Conservation (phyloP, 2,113 vertebrate species). For the Sakesphorus luctuosus region DNA sequence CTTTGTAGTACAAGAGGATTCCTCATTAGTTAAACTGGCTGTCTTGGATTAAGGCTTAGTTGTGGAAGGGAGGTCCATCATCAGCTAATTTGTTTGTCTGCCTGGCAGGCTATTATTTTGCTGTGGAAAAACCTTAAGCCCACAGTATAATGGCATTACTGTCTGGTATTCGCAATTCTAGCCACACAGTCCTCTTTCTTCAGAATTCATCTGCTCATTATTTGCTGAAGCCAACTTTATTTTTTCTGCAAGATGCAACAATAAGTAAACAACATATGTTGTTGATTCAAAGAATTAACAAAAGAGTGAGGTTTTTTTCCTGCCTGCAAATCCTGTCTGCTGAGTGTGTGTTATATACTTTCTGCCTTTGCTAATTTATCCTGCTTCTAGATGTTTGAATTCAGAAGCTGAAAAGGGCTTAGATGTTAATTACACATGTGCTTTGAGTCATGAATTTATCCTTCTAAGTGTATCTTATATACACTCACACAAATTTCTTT, state of each 20-base stretch:
- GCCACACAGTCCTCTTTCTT: conserved; percentile 9
- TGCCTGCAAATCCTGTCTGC: neutral
- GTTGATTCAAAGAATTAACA: conserved; percentile 57
- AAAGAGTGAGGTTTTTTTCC: neutral
- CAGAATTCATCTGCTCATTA: conserved; percentile 63
- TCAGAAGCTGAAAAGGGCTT: conserved; percentile 38
- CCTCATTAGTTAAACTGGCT: conserved; percentile 29
- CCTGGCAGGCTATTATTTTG: conserved; percentile 48
- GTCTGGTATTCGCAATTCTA: conserved; percentile 59
- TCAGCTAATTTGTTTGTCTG: conserved; percentile 64
- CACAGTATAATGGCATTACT: conserved; percentile 53
- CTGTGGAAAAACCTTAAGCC: conserved; percentile 62
- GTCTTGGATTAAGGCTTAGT: conserved; percentile 51
- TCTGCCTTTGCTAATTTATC: conserved; percentile 19
- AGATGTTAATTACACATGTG: neutral
- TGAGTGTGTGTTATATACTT: neutral
- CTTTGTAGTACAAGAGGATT: neutral
- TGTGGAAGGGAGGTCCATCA: conserved; percentile 52
- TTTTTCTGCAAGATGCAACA: conserved; percentile 58
- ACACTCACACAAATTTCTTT: neutral
- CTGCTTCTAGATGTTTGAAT: conserved; percentile 19
- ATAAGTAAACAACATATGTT: conserved; percentile 68
- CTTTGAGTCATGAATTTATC: conserved; percentile 4
- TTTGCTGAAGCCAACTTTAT: conserved; percentile 60
- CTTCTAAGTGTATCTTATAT: neutral